These are phyloP conservation scores for Semnornis frantzii DNA, from an alignment of 2,113 vertebrate genomes.

Conservation along the genomic window DNA sequence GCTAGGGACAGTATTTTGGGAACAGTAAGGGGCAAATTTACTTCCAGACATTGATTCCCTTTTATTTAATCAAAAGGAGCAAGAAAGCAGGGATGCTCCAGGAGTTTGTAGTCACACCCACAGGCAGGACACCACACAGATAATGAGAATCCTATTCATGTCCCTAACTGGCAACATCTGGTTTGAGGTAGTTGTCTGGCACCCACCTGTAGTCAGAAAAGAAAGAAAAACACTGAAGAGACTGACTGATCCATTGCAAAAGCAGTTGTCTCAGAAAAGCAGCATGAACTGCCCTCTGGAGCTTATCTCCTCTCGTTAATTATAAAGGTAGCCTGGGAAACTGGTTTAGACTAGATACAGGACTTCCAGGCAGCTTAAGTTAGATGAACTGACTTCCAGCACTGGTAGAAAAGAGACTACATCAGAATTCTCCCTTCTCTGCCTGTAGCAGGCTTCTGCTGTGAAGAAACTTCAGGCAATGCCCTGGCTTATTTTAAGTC, in stretches of 20 bases:
- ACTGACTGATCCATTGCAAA: conserved; percentile 29
- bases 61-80: background rate
- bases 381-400: conserved; percentile 32
- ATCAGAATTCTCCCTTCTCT: conserved; percentile 23
- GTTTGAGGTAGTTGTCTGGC: background rate
- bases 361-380: conserved; percentile 54
- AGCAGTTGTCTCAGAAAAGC: conserved; percentile 32
- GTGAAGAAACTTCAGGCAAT: conserved; percentile 31
- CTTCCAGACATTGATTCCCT: background rate
- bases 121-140: background rate
- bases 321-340: conserved; percentile 32
- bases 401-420: conserved; percentile 6
- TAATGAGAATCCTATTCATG: conserved; percentile 14
- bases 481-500: conserved; percentile 48
- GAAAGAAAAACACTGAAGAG: conserved; percentile 22
- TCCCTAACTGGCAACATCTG: background rate
- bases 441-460: background rate
- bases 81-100: background rate
- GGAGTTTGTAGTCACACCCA: background rate
- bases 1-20: background rate
- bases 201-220: background rate
- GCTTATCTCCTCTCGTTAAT: conserved; percentile 48
- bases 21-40: conserved; percentile 14
- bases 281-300: conserved; percentile 51
- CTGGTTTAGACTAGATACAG: conserved; percentile 34